phyloP scores from a whole-genome alignment of 2,113 vertebrate genomes.

The Cyprinodon brontotheroides region DNA sequence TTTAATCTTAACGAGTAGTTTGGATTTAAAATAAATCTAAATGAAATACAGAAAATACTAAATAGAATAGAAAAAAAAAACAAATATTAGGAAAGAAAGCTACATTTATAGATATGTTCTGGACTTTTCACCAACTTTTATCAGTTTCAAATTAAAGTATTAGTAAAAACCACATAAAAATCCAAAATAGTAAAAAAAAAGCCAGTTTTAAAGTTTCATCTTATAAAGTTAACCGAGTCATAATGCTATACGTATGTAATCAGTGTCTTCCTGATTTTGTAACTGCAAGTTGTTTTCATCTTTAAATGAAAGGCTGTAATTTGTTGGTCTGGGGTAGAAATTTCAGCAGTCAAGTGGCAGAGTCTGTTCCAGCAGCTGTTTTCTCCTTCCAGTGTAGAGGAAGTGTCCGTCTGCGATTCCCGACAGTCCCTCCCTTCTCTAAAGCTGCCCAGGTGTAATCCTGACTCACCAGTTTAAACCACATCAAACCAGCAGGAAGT shows the following conservation, averaged over 20 bases:
- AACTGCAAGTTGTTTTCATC: slow-evolving; percentile 5
- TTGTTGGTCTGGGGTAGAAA: slow-evolving; percentile 20
- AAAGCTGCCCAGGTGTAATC: slow-evolving; percentile 62
- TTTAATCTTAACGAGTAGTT: neutral
- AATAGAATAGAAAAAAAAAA: too few relatives aligned
- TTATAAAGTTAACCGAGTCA: neutral
- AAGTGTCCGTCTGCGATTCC: slow-evolving; percentile 42
- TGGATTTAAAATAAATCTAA: neutral
- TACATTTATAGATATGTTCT: too few relatives aligned
- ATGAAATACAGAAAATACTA: too few relatives aligned
- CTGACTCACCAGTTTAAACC: slow-evolving; percentile 49
- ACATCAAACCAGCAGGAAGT: slow-evolving; percentile 76
- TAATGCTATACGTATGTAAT: neutral
- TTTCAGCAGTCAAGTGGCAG: slow-evolving; percentile 10
- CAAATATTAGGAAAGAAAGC: too few relatives aligned
- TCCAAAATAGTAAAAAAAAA: too few relatives aligned
- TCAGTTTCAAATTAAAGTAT: neutral
- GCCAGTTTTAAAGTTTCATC: neutral
- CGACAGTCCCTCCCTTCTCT: slow-evolving; percentile 60
- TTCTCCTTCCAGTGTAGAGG: slow-evolving; percentile 5
- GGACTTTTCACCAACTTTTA: neutral
- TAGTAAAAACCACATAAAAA: neutral
- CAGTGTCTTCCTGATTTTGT: neutral
- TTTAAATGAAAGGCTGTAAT: slow-evolving; percentile 5
- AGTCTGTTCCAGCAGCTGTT: slow-evolving; percentile 54